These are phyloP conservation scores for Mystacides longicornis DNA, from an alignment of 2,888 invertebrate genomes.

Conservation along the genomic window DNA sequence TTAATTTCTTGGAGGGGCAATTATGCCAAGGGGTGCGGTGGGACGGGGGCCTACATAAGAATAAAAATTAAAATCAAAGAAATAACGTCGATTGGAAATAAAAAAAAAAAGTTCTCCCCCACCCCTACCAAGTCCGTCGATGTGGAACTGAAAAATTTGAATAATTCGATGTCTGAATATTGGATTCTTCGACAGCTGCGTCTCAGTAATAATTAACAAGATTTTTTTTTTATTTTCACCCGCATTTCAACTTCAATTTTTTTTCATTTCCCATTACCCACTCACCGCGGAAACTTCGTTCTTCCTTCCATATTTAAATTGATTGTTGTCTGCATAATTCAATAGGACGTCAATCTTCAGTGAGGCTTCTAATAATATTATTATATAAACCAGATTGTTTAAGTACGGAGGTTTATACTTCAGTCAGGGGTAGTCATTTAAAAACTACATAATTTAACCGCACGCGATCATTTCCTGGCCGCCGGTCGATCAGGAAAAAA, in stretches of 20 bases:
- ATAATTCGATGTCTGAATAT: conserved; percentile 24
- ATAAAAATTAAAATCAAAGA: conserved; percentile 27
- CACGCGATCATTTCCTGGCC: no score
- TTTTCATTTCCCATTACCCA: conserved; percentile 10
- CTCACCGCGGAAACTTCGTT: conserved; percentile 13
- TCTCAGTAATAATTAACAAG: conserved; percentile 26
- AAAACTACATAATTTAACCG: no score
- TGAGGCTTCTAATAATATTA: no score
- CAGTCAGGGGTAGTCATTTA: no score
- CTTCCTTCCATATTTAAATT: conserved; percentile 25
- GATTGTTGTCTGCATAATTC: conserved; percentile 27
- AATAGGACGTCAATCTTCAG: conserved; percentile 23
- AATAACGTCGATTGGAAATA: conserved; percentile 23
- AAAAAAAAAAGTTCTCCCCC: conserved; percentile 10
- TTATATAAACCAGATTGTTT: no score
- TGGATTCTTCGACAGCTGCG: conserved; percentile 23
- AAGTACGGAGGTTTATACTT: no score
- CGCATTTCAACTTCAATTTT: conserved; percentile 20
- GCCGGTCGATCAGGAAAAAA: no score
- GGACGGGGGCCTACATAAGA: conserved; percentile 17
- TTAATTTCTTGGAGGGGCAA: conserved; percentile 26
- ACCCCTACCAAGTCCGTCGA: conserved; percentile 13
- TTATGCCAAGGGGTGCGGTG: conserved; percentile 22
- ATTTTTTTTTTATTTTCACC: conserved; percentile 15
- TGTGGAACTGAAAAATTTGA: conserved; percentile 24